A percentile compares a stretch with the other conserved stretches of the same genome.
phyloP scores from a whole-genome alignment of 2,797 vertebrate genomes.

The Eulemur albifrons region DNA sequence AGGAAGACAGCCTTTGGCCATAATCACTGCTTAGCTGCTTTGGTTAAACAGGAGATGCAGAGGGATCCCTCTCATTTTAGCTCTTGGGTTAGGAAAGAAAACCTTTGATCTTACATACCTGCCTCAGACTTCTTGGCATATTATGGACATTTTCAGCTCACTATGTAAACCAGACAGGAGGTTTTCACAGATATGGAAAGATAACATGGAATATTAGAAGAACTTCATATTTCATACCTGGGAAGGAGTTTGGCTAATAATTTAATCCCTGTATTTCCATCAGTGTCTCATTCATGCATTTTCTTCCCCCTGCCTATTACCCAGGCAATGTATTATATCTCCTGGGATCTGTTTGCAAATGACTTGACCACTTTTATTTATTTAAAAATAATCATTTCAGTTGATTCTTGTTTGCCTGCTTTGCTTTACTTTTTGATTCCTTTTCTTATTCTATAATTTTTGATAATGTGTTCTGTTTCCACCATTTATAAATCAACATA shows the following conservation, averaged over 20 bases:
- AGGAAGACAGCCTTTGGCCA: slow-evolving; percentile 38
- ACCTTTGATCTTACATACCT: slow-evolving; percentile 75
- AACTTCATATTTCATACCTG: slow-evolving; percentile 45
- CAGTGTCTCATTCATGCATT: no score
- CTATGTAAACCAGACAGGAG: slow-evolving; percentile 59
- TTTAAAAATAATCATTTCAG: background rate
- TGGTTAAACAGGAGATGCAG: slow-evolving; percentile 59
- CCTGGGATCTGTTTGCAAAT: background rate
- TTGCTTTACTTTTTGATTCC: background rate
- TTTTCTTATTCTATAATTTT: background rate
- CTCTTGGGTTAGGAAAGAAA: slow-evolving; percentile 67
- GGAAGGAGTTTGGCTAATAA: background rate
- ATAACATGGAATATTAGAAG: slow-evolving; percentile 35
- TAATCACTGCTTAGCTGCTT: slow-evolving; percentile 57
- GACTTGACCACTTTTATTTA: background rate
- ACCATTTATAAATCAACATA: background rate
- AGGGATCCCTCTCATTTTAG: slow-evolving; percentile 64
- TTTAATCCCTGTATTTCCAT: background rate
- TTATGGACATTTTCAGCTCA: slow-evolving; percentile 55
- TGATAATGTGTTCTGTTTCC: background rate
- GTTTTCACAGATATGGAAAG: slow-evolving; percentile 50
- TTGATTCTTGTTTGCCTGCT: background rate
- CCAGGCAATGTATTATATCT: rapidly evolving
- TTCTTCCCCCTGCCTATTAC: no score
- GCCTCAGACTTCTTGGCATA: slow-evolving; percentile 53